A percentile compares a stretch with the other conserved stretches of the same genome.
phyloP scores from a whole-genome alignment of 2,888 invertebrate genomes.

The Mythimna albipuncta region DNA sequence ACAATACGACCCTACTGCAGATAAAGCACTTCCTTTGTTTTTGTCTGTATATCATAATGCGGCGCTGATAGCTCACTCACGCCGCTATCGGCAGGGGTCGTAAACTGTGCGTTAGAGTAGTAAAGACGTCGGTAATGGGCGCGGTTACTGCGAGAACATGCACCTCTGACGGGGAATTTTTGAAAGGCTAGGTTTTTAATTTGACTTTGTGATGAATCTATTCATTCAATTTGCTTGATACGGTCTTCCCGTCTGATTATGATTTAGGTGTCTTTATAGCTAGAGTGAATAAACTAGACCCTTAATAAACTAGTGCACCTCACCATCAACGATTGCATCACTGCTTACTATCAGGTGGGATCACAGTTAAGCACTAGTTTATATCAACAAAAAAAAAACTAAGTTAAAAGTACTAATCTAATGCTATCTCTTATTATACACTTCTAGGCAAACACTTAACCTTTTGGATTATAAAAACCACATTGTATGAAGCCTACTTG shows the following conservation, averaged over 20 bases:
- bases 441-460: neutral
- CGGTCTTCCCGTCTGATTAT: too few species aligned
- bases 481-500: constrained; percentile 12
- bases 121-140: constrained; percentile 48
- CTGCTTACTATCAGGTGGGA: too few species aligned
- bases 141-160: constrained; percentile 41
- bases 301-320: too few species aligned
- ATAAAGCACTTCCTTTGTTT: constrained; percentile 41
- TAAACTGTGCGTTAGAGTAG: constrained; percentile 48
- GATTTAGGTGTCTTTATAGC: too few species aligned
- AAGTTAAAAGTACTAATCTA: neutral
- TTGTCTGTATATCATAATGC: constrained; percentile 41
- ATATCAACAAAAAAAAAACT: too few species aligned
- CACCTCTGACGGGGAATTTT: constrained; percentile 33
- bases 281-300: too few species aligned
- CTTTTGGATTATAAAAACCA: constrained; percentile 21
- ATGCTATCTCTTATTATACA: neutral
- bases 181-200: constrained; percentile 8
- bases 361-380: too few species aligned
- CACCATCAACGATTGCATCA: too few species aligned
- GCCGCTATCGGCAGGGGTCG: constrained; percentile 31
- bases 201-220: constrained; percentile 19
- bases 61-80: constrained; percentile 30
- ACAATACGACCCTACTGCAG: neutral
- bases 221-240: too few species aligned